phyloP scores from a whole-genome alignment of 2,113 vertebrate genomes.

The Leptosomus discolor region DNA sequence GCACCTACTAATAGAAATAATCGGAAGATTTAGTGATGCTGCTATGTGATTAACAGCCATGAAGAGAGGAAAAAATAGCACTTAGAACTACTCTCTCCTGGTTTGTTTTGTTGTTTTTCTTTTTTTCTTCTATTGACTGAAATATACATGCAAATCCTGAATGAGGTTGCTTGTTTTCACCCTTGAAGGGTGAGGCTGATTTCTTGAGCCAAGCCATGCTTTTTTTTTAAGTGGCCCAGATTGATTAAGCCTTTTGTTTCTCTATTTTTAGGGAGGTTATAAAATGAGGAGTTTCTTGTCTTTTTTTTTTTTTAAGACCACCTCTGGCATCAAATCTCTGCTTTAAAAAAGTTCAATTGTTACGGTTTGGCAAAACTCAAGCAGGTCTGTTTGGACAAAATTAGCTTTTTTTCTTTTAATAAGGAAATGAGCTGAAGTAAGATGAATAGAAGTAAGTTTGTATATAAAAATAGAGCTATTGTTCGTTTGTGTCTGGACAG shows the following conservation, averaged over 20 bases:
- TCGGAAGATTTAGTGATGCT: neutral
- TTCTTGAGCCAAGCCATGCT: neutral
- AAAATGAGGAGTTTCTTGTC: neutral
- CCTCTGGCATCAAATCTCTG: neutral
- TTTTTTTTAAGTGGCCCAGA: neutral
- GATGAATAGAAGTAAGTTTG: neutral
- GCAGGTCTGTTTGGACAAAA: neutral
- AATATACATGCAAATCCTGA: neutral
- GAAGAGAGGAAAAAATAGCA: neutral
- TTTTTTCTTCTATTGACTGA: neutral
- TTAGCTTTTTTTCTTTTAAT: neutral
- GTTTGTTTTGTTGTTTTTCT: neutral
- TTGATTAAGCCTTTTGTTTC: neutral
- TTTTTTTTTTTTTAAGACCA: neutral
- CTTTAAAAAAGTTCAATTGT: neutral
- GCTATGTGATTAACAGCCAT: neutral
- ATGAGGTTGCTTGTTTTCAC: neutral
- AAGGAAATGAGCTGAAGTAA: constrained; percentile 1
- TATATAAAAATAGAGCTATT: constrained; percentile 3
- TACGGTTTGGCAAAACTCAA: neutral
- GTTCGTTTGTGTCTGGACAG: neutral
- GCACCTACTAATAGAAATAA: neutral
- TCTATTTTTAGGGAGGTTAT: neutral
- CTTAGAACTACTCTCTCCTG: neutral
- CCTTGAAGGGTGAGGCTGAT: neutral